Base-by-base conservation (phyloP, 2,888 invertebrate genomes). In the Clitarchus hookeri region DNA sequence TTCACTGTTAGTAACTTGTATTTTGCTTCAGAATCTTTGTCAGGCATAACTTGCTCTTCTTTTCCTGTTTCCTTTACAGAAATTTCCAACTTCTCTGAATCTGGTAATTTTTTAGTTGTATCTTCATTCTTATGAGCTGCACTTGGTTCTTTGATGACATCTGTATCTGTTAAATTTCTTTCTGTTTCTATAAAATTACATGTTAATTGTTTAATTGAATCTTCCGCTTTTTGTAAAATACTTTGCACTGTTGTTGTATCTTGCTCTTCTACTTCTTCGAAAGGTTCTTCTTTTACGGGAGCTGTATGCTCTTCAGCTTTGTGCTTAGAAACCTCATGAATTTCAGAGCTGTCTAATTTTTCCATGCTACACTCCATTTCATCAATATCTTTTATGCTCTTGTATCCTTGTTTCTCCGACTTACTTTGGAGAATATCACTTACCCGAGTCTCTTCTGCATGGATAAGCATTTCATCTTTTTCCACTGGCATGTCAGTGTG, bases 81-180 rank as follows among this genome's bases (percentile, higher is more conserved):
- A 12, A 26, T 53, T 77, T 19, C 84, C 77, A 79, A 44, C 44
- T 44, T 19, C 78, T 82, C 85, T 36, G 36, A 25, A 27, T 77
- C 78, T 44, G 44, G 26, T 26, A 77, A 54, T 25, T 86, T 84
- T 65, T 77, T 44, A 53, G 19, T 44, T 86, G 77, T 78, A 26
- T 23, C 77, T 84, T 86, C 77, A 80, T 44, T 85, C 9, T 12
- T 16, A 85, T 23, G 11, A 65, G 36, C 11, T 78, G 25, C 13
- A 44, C 78, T 23, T 80, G 80, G 13, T 80, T 85, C 12, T 48
- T 53, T 79, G 44, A 16, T 80, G 36, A 26, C 48, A 48, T 27
- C 25, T 27, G 25, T 19, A 25, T 80, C 26, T 9, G 48, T 19
- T 48, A 79, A 87, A 90, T 86, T 6, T 89, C 27, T 83, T 90